These are phyloP conservation scores for Polyodon spathula DNA, from an alignment of 2,113 vertebrate species.

Conservation along the genomic window DNA sequence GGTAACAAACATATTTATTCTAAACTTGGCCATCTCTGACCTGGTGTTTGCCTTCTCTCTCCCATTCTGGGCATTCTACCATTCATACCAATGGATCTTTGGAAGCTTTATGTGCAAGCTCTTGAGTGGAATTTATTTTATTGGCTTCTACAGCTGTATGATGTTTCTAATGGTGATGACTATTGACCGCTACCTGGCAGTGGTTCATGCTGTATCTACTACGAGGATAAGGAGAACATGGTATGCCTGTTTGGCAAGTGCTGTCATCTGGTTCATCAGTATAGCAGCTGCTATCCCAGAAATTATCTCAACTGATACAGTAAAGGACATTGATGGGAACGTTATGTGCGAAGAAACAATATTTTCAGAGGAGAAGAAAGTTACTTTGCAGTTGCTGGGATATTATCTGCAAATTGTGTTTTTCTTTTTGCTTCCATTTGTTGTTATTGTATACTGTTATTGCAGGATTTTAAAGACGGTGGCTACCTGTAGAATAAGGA, in stretches of 20 bases:
- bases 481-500: conserved; percentile 35
- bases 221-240: conserved; percentile 34
- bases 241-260: conserved; percentile 35
- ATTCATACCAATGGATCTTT: conserved; percentile 53
- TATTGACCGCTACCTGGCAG: conserved; percentile 58
- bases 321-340: accelerated
- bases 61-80: conserved; percentile 54
- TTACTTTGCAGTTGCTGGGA: conserved; percentile 33
- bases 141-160: conserved; percentile 64
- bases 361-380: accelerated
- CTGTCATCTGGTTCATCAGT: conserved; percentile 47
- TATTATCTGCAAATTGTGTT: conserved; percentile 48
- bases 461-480: conserved; percentile 50
- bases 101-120: conserved; percentile 50
- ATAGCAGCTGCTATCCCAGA: conserved; percentile 51
- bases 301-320: conserved; percentile 36
- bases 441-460: conserved; percentile 56
- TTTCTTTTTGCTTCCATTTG: conserved; percentile 50
- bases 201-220: conserved; percentile 54
- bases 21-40: conserved; percentile 61
- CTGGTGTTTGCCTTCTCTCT: conserved; percentile 54
- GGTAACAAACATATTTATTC: conserved; percentile 59
- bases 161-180: conserved; percentile 66
- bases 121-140: conserved; percentile 47
- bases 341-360: not conserved